These are phyloP conservation scores for Fistularia commersonii DNA, from an alignment of 2,797 vertebrate genomes.

Conservation along the genomic window DNA sequence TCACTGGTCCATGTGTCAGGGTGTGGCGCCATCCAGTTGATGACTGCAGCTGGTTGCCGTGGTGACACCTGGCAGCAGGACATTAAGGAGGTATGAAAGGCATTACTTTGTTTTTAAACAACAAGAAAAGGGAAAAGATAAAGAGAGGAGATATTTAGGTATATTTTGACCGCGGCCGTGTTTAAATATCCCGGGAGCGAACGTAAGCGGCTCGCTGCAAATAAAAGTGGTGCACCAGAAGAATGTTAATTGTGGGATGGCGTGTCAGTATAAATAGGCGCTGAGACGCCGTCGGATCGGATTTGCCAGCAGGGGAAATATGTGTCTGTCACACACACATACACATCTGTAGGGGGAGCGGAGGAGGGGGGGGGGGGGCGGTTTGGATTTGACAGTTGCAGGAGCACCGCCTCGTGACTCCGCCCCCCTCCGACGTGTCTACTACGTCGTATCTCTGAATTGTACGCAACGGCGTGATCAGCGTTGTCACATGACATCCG, in stretches of 20 bases:
- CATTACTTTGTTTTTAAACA: too few species aligned
- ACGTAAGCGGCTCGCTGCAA: conserved; percentile 68
- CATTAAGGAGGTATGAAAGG: conserved; percentile 27
- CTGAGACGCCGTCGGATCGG: conserved; percentile 59
- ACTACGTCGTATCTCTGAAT: too few species aligned
- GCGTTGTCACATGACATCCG: too few species aligned
- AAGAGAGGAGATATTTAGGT: too few species aligned
- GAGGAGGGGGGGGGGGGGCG: conserved; percentile 33
- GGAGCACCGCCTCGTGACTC: too few species aligned
- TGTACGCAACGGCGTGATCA: too few species aligned
- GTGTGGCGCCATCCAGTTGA: conserved; percentile 68
- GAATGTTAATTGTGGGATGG: conserved; percentile 75
- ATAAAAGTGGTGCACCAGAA: conserved; percentile 74
- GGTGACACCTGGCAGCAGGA: conserved; percentile 50
- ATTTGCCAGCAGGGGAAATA: conserved; percentile 61
- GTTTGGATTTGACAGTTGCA: conserved; percentile 56
- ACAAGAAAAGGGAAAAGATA: too few species aligned
- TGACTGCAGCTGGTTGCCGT: conserved; percentile 34
- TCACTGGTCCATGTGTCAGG: conserved; percentile 61
- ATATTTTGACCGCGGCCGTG: conserved; percentile 42
- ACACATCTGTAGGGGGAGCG: too few species aligned
- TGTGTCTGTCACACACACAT: conserved; percentile 42
- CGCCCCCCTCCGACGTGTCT: too few species aligned
- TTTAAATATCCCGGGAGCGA: conserved; percentile 67
- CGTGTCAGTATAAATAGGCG: conserved; percentile 68